Base-by-base conservation (phyloP, 2,888 invertebrate genomes). In the Leucozona laternaria region DNA sequence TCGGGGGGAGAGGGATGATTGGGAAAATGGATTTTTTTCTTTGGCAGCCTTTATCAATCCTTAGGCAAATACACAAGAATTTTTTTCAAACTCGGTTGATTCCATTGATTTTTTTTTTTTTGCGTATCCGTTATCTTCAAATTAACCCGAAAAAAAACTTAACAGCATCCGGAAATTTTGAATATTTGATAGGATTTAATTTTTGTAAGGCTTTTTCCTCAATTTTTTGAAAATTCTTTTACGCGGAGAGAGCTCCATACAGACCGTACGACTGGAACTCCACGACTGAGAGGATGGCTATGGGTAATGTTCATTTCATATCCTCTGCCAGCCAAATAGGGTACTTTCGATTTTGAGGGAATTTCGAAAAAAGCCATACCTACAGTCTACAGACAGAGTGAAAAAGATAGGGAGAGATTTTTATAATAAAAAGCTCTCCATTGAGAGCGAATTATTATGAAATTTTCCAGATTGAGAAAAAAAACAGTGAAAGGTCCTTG, bases 251-350 rank as follows among this genome's bases (percentile, higher is more conserved):
- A 86, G 79, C 86, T 86, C 86, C 86, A 86, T 86, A 79, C 86
- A 86, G 86, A 82, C 86, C 86, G 86, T 79, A 86, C 82, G 73
- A 86, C 82, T 86, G 86, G 86, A 86, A 86, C 86, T 82, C 86
- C 60, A 82, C 86, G 75, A 86, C 86, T 86, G 79, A 82, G 79
- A 64, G 82, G 31, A 64, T 34, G 66, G 50, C 50, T 25, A 77
- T 62, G 66, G 60, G 37, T 64, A 22, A 25, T 28, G 53, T 53
- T 53, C 15, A 53, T 53, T 25, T 53, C 11, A n/a, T n/a, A 53
- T 53, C n/a, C n/a, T 53, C n/a, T 20, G 6, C 15, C 15, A 10
- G 48, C 13, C 48, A 53, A 22, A 50, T 50, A 25, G 50, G 50
- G 0, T 50, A 22, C 25, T 22, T 57, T 57, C 58, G 31, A 66